Conservation (phyloP, 2,113 vertebrate genomes). For the Nicator chloris region DNA sequence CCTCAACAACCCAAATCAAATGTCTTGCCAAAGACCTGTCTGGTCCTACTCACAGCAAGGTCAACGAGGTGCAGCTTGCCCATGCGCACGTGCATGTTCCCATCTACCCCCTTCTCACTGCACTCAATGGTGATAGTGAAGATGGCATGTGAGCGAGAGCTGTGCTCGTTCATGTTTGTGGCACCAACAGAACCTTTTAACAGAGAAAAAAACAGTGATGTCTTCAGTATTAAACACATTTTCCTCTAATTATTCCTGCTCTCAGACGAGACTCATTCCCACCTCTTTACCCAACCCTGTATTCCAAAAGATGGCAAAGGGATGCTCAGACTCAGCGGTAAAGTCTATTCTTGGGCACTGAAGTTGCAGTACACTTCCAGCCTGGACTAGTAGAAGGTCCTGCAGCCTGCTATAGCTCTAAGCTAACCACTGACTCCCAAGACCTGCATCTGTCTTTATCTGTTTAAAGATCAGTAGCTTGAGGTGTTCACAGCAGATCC, state of each 20-base stretch:
- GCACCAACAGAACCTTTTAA: conserved; percentile 91
- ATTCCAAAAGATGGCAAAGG: neutral
- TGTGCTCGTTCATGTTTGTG: conserved; percentile 99
- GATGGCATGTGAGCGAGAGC: conserved; percentile 96
- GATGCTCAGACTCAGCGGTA: neutral
- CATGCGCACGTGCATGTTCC: conserved; percentile 96
- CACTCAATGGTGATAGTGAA: conserved; percentile 99
- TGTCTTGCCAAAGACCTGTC: neutral
- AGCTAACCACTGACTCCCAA: neutral
- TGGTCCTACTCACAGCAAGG: conserved; percentile 82
- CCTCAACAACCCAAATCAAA: neutral
- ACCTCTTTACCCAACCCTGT: neutral
- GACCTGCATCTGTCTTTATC: neutral
- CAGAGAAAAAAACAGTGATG: neutral
- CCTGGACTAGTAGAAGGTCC: neutral
- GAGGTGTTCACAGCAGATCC: neutral
- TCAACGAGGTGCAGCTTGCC: conserved; percentile 97
- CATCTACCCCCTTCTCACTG: conserved; percentile 94
- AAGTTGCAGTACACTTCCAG: neutral
- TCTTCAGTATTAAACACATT: neutral
- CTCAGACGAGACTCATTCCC: neutral
- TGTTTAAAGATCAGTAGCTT: neutral
- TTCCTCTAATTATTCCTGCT: neutral
- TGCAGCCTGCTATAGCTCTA: neutral
- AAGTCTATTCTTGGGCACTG: neutral